Evolutionary conservation across 1,140 invertebrate genomes (phyloP), one percentile per base, ranked within the genome.

Genomic region (Phocides pigmalion): DNA sequence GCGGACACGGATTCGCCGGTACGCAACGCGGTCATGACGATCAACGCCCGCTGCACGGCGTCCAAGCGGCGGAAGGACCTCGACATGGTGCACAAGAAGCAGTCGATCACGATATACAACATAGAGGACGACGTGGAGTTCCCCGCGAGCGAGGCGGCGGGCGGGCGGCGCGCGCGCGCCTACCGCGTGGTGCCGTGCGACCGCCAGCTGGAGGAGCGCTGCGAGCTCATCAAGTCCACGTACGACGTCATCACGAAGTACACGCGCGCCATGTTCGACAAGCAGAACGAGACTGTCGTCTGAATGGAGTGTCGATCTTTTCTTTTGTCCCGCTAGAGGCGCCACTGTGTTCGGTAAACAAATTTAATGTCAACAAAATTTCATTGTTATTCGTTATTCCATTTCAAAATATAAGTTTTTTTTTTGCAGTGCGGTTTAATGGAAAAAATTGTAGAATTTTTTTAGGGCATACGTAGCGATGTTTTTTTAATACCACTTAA

Each of bases 201-300:
- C 11, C 73, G 70, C 46, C 81, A 90, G 9, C 78, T 86, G 9
- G 87, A 90, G 22, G 85, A 85, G 16, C 66, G 87, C 0, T 91
- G 89, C 65, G 87, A 91, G 37, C 69, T 91, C n/a, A 84, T 91
- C 15, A 89, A 89, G 47, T 82, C 84, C 5, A 89, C 89, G 4
- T 91, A 91, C 67, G 89, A 89, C 41, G 87, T 76, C 2, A 91
- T 91, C 25, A 75, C 84, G n/a, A 89, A 87, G 66, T 91, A 89
- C 47, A 89, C 88, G 12, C 75, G 87, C 17, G 87, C 88, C 12
- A 87, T 89, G 83, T 89, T 91, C 72, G 88, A 89, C 19, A 87
- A 84, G 56, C 80, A 84, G 64, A 82, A 83, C 68, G 88, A 90
- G 74, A 88, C 87, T 37, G 88, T 89, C 67, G 88, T 90, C 16